These are phyloP conservation scores for Vicugna pacos DNA, from an alignment of 2,113 vertebrate genomes.

Conservation along the genomic window DNA sequence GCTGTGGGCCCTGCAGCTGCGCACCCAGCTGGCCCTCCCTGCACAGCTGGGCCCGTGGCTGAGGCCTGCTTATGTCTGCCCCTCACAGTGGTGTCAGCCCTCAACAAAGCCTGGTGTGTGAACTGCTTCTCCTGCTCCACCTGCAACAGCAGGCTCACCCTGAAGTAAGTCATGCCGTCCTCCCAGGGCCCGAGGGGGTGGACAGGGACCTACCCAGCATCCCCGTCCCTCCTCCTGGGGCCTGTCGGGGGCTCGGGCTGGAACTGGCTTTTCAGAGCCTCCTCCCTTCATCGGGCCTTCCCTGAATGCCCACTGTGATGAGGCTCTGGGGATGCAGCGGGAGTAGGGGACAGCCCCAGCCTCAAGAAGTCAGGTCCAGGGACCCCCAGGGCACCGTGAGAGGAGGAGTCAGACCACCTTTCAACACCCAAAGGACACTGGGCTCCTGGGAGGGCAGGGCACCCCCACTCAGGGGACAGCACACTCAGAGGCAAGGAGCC, in stretches of 20 bases:
- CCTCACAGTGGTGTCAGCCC: slow-evolving; percentile 94
- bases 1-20: slow-evolving; percentile 79
- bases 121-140: slow-evolving; percentile 96
- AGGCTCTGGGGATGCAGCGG: background rate
- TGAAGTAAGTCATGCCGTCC: slow-evolving; percentile 91
- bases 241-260: rapidly evolving
- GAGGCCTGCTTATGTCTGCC: slow-evolving; percentile 52
- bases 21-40: slow-evolving; percentile 66
- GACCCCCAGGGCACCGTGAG: background rate
- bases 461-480: background rate
- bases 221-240: background rate
- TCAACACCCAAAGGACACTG: background rate
- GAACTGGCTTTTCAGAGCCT: rapidly evolving
- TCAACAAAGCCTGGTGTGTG: slow-evolving; percentile 99
- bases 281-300: background rate
- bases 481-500: background rate
- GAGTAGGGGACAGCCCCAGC: background rate
- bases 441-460: background rate
- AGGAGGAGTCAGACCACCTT: background rate
- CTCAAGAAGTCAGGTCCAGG: background rate
- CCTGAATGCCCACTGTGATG: background rate
- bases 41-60: slow-evolving; percentile 75
- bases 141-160: slow-evolving; percentile 96
- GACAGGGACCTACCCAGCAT: rapidly evolving
- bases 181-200: rapidly evolving